Percentiles rank a stretch among this genome's conserved stretches.
Conservation (phyloP, 1,140 invertebrate species). For the Frieseomelitta varia region DNA sequence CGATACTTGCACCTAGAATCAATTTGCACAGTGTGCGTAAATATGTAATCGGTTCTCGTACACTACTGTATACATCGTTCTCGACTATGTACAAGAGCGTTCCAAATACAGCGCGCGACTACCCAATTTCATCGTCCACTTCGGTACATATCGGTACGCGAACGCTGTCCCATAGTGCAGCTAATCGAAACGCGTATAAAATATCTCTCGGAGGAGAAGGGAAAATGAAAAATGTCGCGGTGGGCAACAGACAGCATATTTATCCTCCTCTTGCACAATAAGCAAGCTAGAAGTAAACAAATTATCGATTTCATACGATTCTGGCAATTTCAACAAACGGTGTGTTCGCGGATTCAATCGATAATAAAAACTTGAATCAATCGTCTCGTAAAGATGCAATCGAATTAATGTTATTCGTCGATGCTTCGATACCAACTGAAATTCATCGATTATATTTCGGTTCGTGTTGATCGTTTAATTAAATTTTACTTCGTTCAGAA, state of each 20-base stretch:
- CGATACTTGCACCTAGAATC: conserved; percentile 30
- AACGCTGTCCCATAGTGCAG: not conserved
- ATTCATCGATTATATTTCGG: not conserved
- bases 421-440: conserved; percentile 7
- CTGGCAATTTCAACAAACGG: not conserved
- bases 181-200: conserved; percentile 24
- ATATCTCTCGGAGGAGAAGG: not conserved
- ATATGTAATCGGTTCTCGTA: conserved; percentile 51
- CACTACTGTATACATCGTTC: not conserved
- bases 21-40: conserved; percentile 55
- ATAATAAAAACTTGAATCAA: not conserved
- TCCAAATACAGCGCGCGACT: conserved; percentile 6
- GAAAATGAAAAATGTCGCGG: not conserved
- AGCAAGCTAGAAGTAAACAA: not conserved
- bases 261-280: not conserved
- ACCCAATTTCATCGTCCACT: conserved; percentile 20
- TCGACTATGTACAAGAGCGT: not conserved
- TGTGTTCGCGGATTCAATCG: too few species aligned
- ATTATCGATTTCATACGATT: not conserved
- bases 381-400: not conserved
- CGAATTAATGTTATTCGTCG: conserved; percentile 1
- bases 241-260: not conserved
- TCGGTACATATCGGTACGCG: not conserved
- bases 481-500: not conserved
- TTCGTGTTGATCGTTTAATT: conserved; percentile 2